Evolutionary conservation across 2,113 vertebrate genomes (phyloP).

Genomic region (Thamnaconus septentrionalis): DNA sequence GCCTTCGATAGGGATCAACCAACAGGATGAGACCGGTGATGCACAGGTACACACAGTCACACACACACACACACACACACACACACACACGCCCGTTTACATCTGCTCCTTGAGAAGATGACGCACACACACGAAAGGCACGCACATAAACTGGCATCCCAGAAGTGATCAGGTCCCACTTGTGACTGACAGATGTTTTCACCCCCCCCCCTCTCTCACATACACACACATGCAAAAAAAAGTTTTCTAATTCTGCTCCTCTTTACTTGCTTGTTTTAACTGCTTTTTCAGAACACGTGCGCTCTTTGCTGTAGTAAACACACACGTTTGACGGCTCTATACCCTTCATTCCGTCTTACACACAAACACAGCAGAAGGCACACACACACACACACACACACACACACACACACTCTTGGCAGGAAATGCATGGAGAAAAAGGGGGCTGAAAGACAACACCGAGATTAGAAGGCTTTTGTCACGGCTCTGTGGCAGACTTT

Average conservation of each 20-base stretch:
- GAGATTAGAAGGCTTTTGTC: slow-evolving; percentile 87
- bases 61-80: slow-evolving; percentile 2
- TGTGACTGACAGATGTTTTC: neutral
- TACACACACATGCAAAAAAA: too few relatives aligned
- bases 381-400: slow-evolving; percentile 27
- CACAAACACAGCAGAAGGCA: slow-evolving; percentile 20
- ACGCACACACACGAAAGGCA: slow-evolving; percentile 13
- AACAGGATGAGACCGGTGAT: slow-evolving; percentile 36
- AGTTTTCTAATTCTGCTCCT: neutral
- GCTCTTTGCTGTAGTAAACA: too few relatives aligned
- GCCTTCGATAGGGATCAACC: slow-evolving; percentile 62
- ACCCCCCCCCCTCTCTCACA: neutral
- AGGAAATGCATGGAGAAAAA: slow-evolving; percentile 73
- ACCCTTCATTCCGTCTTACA: slow-evolving; percentile 3
- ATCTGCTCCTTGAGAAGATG: slow-evolving; percentile 24
- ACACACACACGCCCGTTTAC: slow-evolving; percentile 12
- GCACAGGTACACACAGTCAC: slow-evolving; percentile 15
- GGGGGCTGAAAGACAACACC: slow-evolving; percentile 81
- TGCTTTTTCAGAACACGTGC: too few relatives aligned
- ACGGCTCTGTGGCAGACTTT: slow-evolving; percentile 82
- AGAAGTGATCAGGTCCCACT: neutral
- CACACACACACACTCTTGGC: slow-evolving; percentile 51
- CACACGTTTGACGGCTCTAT: slow-evolving; percentile 8
- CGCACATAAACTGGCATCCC: slow-evolving; percentile 26
- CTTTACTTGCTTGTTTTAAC: slow-evolving; percentile 15